Conservation (phyloP, 2,888 invertebrate genomes). For the Agrotis clavis region DNA sequence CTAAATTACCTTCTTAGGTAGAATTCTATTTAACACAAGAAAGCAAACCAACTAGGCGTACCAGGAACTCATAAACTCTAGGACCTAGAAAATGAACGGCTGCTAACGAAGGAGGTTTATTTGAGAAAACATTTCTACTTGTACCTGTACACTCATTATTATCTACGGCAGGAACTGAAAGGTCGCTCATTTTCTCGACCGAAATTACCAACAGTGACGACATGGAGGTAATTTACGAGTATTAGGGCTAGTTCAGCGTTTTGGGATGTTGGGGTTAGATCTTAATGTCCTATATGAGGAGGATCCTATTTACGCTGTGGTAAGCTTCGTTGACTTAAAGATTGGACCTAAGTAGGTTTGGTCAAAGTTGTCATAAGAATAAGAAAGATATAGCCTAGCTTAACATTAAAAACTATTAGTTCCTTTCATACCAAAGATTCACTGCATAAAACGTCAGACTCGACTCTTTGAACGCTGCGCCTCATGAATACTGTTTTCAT, state of each 20-base stretch:
- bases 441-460: conserved; percentile 1
- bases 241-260: conserved; percentile 52
- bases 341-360: conserved; percentile 8
- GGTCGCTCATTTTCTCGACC: conserved; percentile 49
- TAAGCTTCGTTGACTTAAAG: conserved; percentile 26
- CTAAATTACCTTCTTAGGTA: conserved; percentile 5
- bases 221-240: conserved; percentile 59
- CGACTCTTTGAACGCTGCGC: neutral
- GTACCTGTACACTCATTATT: conserved; percentile 45
- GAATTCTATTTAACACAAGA: conserved; percentile 20
- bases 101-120: conserved; percentile 42
- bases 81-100: conserved; percentile 46
- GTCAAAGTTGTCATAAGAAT: neutral
- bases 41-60: conserved; percentile 25
- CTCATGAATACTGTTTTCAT: conserved; percentile 41
- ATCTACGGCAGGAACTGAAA: conserved; percentile 35
- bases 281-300: conserved; percentile 46
- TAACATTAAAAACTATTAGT: neutral
- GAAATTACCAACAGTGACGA: conserved; percentile 55
- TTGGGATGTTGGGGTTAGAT: conserved; percentile 46
- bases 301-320: conserved; percentile 32
- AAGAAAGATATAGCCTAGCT: neutral
- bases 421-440: conserved; percentile 4
- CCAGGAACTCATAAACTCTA: conserved; percentile 35
- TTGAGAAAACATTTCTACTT: conserved; percentile 51